Base-by-base conservation (phyloP, 2,113 vertebrate species). In the Malurus elegans region DNA sequence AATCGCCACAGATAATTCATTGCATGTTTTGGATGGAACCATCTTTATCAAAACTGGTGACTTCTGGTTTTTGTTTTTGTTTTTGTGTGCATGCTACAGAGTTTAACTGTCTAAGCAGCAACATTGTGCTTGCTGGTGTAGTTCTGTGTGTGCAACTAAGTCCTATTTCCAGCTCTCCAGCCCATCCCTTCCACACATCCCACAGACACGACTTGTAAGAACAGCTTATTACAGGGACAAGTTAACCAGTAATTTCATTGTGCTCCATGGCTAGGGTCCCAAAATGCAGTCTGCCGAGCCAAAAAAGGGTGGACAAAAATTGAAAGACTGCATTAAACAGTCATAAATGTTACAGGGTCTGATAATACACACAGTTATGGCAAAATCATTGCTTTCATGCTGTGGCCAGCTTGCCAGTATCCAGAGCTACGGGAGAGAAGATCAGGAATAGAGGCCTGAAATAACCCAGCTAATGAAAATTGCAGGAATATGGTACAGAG, bases 101-200 rank as follows among this genome's bases (percentile, higher is more conserved):
- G 42, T 84, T 73, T 75, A 81, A 79, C 79, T 90, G 42, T 47
- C 57, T 83, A 74, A 86, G 62, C 79, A 94, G 73, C 61, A 81
- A 53, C 80, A 66, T 34, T 45, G 42, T 84, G 36, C 79, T 95
- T 24, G 1, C 25, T 91, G 20, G 88, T 91, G 81, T 79, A 64
- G 88, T 71, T 93, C 71, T 88, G 20, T 86, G 51, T 44, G n/a
- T 71, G 75, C 72, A 82, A 1, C 17, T 11, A 93, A 66, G 51
- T 83, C 94, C 90, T 96, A 83, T 97, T 97, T 96, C 87, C 89
- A 95, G 94, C 67, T 76, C 66, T 79, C 71, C n/a, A 73, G 90
- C 85, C 96, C 94, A 85, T 94, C 93, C 94, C 93, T 96, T 95
- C 91, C 12, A 0, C 67, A n/a, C 58, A 91, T 65, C 42, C 92